These are phyloP conservation scores for Myoxocephalus aenaeus DNA, from an alignment of 2,797 vertebrate species.

Conservation along the genomic window DNA sequence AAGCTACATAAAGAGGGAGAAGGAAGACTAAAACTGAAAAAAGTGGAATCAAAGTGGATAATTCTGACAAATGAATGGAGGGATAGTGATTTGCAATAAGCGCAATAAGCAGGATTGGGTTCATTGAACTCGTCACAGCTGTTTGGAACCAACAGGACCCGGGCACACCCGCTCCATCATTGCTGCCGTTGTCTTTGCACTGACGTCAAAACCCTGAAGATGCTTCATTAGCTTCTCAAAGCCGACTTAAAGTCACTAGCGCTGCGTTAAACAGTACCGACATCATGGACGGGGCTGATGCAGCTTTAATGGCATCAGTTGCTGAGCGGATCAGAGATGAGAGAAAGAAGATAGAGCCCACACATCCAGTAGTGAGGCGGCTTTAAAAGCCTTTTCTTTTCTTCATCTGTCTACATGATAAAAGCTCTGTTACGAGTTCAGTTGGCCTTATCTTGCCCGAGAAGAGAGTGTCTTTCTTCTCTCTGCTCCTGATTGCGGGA, in stretches of 20 bases:
- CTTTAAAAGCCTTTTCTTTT: slow-evolving; percentile 25
- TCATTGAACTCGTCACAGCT: slow-evolving; percentile 55
- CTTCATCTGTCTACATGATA: slow-evolving; percentile 26
- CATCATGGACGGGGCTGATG: slow-evolving; percentile 50
- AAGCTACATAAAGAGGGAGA: background rate
- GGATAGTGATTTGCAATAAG: background rate
- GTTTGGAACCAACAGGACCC: slow-evolving; percentile 18
- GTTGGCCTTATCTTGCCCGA: slow-evolving; percentile 30
- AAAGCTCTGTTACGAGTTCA: slow-evolving; percentile 31
- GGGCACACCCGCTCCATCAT: slow-evolving; percentile 41
- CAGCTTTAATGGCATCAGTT: slow-evolving; percentile 61
- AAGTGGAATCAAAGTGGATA: background rate
- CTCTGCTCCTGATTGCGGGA: slow-evolving; percentile 33
- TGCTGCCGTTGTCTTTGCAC: slow-evolving; percentile 59
- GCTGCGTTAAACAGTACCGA: slow-evolving; percentile 52
- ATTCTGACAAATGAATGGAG: background rate
- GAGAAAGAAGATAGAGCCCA: slow-evolving; percentile 9
- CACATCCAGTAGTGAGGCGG: slow-evolving; percentile 30
- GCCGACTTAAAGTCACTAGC: slow-evolving; percentile 44
- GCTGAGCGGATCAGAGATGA: slow-evolving; percentile 46
- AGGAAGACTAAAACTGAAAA: background rate
- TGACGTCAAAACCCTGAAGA: slow-evolving; percentile 50
- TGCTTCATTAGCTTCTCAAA: slow-evolving; percentile 57
- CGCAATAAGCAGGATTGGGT: slow-evolving; percentile 4
- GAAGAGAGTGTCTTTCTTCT: slow-evolving; percentile 18